Conservation (phyloP, 2,113 vertebrate species). For the Cyprinodon variegatus region DNA sequence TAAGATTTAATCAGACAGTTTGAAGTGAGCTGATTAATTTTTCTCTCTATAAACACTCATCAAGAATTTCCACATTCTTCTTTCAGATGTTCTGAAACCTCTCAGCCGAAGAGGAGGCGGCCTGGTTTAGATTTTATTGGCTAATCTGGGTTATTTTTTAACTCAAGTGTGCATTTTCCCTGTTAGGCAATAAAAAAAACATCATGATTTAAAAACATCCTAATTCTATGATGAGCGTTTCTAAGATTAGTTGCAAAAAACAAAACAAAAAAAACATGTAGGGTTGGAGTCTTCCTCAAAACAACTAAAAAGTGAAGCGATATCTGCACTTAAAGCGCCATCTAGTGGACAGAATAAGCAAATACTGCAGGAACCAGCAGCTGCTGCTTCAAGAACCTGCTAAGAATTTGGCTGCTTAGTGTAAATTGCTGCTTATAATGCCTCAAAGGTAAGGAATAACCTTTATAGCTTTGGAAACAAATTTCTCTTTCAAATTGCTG, state of each 20-base stretch:
- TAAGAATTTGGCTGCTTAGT: too few relatives aligned
- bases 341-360: not conserved
- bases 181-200: not conserved
- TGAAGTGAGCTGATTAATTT: too few relatives aligned
- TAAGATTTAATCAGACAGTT: too few relatives aligned
- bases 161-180: not conserved
- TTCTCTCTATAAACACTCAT: too few relatives aligned
- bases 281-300: not conserved
- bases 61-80: not conserved
- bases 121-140: not conserved
- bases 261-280: not conserved
- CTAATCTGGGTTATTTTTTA: not conserved
- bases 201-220: not conserved
- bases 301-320: not conserved
- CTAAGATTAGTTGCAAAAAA: not conserved
- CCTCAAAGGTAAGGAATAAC: not conserved
- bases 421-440: not conserved
- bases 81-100: not conserved
- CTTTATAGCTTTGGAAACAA: too few relatives aligned
- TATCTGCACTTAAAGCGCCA: not conserved
- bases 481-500: too few relatives aligned
- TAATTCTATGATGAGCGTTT: too few relatives aligned
- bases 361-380: too few relatives aligned
- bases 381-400: too few relatives aligned
- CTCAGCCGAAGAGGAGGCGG: not conserved